phyloP scores from a whole-genome alignment of 2,888 invertebrate species.

The Idaea straminata region DNA sequence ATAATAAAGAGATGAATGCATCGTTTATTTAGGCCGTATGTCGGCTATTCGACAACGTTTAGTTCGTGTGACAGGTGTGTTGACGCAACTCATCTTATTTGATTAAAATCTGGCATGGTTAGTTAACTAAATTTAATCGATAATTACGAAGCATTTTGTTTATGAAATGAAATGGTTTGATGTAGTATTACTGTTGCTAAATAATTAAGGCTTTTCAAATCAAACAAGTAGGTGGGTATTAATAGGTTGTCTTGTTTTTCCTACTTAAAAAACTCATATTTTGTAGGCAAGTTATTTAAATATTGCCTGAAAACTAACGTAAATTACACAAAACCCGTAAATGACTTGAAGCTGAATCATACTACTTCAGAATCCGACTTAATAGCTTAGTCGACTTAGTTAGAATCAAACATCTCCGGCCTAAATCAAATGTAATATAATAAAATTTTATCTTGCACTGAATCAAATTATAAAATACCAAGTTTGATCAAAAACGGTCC shows the following conservation, averaged over 20 bases:
- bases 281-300: neutral
- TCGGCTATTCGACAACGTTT: slow-evolving; percentile 68
- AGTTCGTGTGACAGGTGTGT: slow-evolving; percentile 67
- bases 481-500: too few relatives aligned
- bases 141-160: neutral
- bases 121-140: slow-evolving; percentile 12
- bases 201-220: too few relatives aligned
- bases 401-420: too few relatives aligned
- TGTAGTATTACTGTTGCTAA: neutral
- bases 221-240: too few relatives aligned
- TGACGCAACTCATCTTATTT: slow-evolving; percentile 63
- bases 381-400: too few relatives aligned
- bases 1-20: slow-evolving; percentile 79
- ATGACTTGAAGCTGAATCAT: too few relatives aligned
- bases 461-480: too few relatives aligned
- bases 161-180: neutral
- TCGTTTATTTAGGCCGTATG: slow-evolving; percentile 76
- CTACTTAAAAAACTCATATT: neutral
- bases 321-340: too few relatives aligned
- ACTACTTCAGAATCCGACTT: too few relatives aligned
- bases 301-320: neutral
- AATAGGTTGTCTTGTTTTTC: neutral
- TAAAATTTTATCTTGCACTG: too few relatives aligned
- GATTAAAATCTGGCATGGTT: slow-evolving; percentile 35
- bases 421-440: too few relatives aligned